A percentile compares a stretch with the other conserved stretches of the same genome.
Evolutionary conservation across 2,888 invertebrate genomes (phyloP).

Genomic region (Vesta saturnalis): DNA sequence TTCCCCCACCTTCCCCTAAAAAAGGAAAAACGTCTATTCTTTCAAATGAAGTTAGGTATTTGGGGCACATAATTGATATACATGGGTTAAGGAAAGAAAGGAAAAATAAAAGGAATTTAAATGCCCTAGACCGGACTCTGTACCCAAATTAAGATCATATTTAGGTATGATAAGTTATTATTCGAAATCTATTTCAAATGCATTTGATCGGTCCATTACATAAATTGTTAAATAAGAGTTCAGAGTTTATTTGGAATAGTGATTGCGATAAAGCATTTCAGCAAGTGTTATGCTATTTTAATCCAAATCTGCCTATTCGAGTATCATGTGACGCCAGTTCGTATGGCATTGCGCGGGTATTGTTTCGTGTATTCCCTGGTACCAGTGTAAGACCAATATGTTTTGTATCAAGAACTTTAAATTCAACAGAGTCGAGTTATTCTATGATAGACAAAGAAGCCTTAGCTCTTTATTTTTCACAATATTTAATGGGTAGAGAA

Average conservation of each 20-base stretch:
- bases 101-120: background rate
- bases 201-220: background rate
- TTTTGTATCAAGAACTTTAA: background rate
- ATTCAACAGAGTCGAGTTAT: background rate
- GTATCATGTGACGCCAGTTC: no score
- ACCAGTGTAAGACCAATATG: background rate
- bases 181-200: background rate
- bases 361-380: background rate
- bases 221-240: background rate
- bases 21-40: background rate
- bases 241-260: background rate
- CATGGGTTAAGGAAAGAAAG: background rate
- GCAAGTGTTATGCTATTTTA: no score
- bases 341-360: background rate
- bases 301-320: no score
- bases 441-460: conserved; percentile 1
- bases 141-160: background rate
- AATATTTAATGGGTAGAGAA: background rate
- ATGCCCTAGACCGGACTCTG: background rate
- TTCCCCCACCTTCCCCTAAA: no score
- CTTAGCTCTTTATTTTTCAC: background rate
- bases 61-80: background rate
- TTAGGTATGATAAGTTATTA: background rate
- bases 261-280: background rate
- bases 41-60: background rate